phyloP scores from a whole-genome alignment of 1,140 invertebrate genomes.

The Drosophila lacteicornis region DNA sequence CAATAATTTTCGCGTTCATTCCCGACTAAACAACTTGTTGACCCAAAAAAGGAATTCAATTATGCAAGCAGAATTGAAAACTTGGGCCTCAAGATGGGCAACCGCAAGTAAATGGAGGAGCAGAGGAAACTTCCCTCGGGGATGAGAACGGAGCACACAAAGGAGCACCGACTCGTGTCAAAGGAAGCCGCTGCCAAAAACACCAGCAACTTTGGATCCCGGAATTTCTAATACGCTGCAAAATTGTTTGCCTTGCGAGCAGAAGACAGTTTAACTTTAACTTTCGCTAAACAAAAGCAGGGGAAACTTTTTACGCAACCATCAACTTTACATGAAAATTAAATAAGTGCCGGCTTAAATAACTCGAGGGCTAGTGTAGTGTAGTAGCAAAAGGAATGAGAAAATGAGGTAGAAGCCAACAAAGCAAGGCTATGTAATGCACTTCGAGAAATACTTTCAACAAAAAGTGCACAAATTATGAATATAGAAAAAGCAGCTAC shows the following conservation, averaged over 20 bases:
- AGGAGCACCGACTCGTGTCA: slow-evolving; percentile 36
- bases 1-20: slow-evolving; percentile 23
- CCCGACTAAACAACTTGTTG: slow-evolving; percentile 32
- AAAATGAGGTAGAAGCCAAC: slow-evolving; percentile 19
- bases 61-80: slow-evolving; percentile 41
- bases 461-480: neutral
- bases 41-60: slow-evolving; percentile 44
- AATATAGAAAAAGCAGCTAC: neutral
- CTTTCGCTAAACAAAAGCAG: slow-evolving; percentile 46
- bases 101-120: slow-evolving; percentile 16
- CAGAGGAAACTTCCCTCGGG: neutral
- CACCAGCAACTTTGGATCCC: slow-evolving; percentile 42
- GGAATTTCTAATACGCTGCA: slow-evolving; percentile 40
- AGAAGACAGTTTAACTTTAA: slow-evolving; percentile 56
- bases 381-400: slow-evolving; percentile 9
- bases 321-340: slow-evolving; percentile 79
- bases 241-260: slow-evolving; percentile 39
- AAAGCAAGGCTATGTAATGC: slow-evolving; percentile 1
- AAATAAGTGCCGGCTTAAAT: slow-evolving; percentile 80
- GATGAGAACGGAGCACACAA: slow-evolving; percentile 4
- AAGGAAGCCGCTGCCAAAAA: slow-evolving; percentile 47
- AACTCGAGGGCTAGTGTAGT: slow-evolving; percentile 47
- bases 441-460: neutral
- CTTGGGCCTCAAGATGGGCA: slow-evolving; percentile 26
- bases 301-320: slow-evolving; percentile 31